These are phyloP conservation scores for Pollenia amentaria DNA, from an alignment of 2,888 invertebrate species.

Conservation along the genomic window DNA sequence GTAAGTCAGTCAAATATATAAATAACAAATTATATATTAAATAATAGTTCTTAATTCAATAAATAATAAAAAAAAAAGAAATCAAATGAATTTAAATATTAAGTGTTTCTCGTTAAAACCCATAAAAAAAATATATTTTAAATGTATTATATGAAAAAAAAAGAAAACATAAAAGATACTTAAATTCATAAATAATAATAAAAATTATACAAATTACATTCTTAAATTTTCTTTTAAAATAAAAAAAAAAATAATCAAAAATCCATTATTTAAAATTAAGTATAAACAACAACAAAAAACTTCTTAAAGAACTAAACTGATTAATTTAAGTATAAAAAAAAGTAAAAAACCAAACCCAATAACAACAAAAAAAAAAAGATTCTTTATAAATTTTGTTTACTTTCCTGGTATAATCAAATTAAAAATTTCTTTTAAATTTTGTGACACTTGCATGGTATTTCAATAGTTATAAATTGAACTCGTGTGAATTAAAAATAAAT, in stretches of 20 bases:
- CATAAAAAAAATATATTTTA: constrained; percentile 46
- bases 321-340: constrained; percentile 62
- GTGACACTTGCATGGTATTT: neutral
- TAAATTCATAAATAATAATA: constrained; percentile 6
- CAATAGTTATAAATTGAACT: neutral
- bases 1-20: constrained; percentile 35
- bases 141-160: constrained; percentile 39
- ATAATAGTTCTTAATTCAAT: constrained; percentile 48
- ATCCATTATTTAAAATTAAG: constrained; percentile 29
- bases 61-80: constrained; percentile 21
- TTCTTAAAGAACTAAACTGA: constrained; percentile 70
- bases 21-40: constrained; percentile 19
- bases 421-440: neutral
- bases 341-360: neutral
- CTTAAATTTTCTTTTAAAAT: constrained; percentile 15
- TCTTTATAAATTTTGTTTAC: constrained; percentile 4
- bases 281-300: constrained; percentile 37
- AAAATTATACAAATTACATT: constrained; percentile 12
- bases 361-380: constrained; percentile 57
- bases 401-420: neutral
- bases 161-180: constrained; percentile 9
- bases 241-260: constrained; percentile 13
- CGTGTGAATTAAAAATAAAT: neutral
- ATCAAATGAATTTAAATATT: constrained; percentile 41
- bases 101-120: constrained; percentile 70